phyloP scores from a whole-genome alignment of 1,140 invertebrate genomes.

The Macrosteles quadrilineatus region DNA sequence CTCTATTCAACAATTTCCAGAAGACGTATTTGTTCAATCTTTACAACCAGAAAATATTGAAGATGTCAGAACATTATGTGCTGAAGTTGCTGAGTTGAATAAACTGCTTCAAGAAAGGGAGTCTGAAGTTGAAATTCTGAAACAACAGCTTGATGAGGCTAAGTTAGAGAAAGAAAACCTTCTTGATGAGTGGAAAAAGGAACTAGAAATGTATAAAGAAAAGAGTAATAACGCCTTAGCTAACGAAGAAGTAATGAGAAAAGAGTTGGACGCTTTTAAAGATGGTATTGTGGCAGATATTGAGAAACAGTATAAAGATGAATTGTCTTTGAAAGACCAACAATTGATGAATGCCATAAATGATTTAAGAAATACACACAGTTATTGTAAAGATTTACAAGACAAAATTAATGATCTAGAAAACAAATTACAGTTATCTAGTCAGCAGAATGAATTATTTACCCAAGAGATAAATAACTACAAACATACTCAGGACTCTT shows the following conservation, averaged over 20 bases:
- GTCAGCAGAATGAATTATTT: background rate
- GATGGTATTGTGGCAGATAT: constrained; percentile 37
- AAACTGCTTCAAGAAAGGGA: constrained; percentile 16
- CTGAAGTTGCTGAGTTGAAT: constrained; percentile 12
- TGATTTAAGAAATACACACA: constrained; percentile 19
- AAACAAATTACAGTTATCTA: background rate
- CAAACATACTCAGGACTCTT: background rate
- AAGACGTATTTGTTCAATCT: background rate
- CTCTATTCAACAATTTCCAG: background rate
- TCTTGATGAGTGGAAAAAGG: constrained; percentile 29
- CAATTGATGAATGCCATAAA: constrained; percentile 24
- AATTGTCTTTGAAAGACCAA: constrained; percentile 19
- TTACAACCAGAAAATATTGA: constrained; percentile 21
- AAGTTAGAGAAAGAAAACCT: constrained; percentile 21
- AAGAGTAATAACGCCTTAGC: background rate
- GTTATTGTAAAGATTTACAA: constrained; percentile 12
- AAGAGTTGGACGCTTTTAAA: constrained; percentile 40
- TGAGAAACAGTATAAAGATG: constrained; percentile 10
- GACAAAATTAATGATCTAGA: background rate
- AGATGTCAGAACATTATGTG: constrained; percentile 4
- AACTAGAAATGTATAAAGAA: constrained; percentile 20
- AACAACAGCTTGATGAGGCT: constrained; percentile 37
- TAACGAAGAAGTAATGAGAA: constrained; percentile 33
- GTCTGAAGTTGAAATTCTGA: constrained; percentile 39
- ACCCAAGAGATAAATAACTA: background rate